phyloP scores from a whole-genome alignment of 2,113 vertebrate species.

The Ailurus styani region DNA sequence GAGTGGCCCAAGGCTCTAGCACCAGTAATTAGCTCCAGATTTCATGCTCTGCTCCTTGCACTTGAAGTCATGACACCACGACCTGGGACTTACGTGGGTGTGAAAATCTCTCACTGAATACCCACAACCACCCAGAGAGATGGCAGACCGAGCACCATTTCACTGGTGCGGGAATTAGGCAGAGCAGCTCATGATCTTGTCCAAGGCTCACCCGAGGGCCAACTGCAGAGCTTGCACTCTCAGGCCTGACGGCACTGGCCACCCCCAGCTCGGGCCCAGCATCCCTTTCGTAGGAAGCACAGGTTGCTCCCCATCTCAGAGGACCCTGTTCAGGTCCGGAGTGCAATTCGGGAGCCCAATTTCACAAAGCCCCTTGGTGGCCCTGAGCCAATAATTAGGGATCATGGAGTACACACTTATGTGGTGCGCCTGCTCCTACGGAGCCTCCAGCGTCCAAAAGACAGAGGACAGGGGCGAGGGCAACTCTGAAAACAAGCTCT shows the following conservation, averaged over 20 bases:
- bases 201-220: not conserved
- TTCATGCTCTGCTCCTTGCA: not conserved
- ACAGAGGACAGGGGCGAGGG: not conserved
- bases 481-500: not conserved
- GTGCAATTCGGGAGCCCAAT: not conserved
- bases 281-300: not conserved
- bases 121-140: not conserved
- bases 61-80: too few species aligned
- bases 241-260: too few species aligned
- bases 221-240: not conserved
- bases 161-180: not conserved
- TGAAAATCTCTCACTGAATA: not conserved
- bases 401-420: not conserved
- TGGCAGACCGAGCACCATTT: not conserved
- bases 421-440: not conserved
- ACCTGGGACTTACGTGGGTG: not conserved
- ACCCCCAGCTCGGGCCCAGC: not conserved
- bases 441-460: not conserved
- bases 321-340: not conserved
- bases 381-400: not conserved
- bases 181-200: not conserved
- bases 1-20: not conserved
- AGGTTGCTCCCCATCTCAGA: not conserved
- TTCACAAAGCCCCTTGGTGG: not conserved
- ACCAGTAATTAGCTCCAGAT: not conserved